phyloP scores from a whole-genome alignment of 2,113 vertebrate species.

The Gavia stellata region DNA sequence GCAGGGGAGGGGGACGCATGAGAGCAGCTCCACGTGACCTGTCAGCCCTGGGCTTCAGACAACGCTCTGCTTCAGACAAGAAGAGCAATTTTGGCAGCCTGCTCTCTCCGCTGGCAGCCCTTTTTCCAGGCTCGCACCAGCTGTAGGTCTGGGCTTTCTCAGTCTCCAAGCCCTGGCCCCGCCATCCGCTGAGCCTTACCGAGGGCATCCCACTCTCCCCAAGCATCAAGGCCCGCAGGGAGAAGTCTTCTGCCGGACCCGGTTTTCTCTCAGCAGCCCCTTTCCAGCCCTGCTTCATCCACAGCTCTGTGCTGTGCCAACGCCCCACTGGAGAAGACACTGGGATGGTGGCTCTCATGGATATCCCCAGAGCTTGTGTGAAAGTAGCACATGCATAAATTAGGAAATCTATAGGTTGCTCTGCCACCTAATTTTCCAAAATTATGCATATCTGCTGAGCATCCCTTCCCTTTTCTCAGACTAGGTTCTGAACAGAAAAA shows the following conservation, averaged over 20 bases:
- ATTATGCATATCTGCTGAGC: neutral
- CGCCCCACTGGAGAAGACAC: neutral
- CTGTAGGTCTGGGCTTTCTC: neutral
- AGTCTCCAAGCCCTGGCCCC: neutral
- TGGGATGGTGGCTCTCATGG: neutral
- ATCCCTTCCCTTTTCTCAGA: neutral
- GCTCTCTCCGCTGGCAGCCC: neutral
- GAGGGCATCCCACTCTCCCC: accelerated
- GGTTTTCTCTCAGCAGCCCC: neutral
- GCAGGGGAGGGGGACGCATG: accelerated
- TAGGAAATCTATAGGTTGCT: neutral
- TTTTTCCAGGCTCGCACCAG: neutral
- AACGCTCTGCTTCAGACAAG: neutral
- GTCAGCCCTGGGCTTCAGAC: neutral
- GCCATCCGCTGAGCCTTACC: accelerated
- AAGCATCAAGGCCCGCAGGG: accelerated
- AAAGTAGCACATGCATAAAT: neutral
- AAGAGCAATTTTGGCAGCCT: neutral
- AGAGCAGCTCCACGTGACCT: neutral
- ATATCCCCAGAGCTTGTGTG: neutral
- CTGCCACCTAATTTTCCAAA: neutral
- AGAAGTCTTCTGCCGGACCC: neutral
- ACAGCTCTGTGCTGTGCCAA: neutral
- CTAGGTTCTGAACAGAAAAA: neutral
- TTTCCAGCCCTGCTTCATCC: neutral